A percentile compares a stretch with the other conserved stretches of the same genome.
phyloP scores from a whole-genome alignment of 2,888 invertebrate species.

The Mythimna lalbum region DNA sequence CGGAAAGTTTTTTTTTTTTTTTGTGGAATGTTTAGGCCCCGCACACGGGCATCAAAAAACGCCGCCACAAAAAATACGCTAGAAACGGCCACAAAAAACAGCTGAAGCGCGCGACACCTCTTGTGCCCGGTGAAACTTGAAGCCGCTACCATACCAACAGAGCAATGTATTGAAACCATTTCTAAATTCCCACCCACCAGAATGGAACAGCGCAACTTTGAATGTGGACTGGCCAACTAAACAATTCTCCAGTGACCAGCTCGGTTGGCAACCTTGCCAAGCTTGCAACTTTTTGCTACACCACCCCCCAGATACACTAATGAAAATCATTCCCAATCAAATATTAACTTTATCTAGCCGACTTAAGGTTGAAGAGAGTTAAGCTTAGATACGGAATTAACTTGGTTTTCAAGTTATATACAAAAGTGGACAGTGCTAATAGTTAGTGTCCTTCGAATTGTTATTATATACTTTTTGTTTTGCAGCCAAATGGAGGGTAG shows the following conservation, averaged over 20 bases:
- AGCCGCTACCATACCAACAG: too few relatives aligned
- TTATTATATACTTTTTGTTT: constrained; percentile 82
- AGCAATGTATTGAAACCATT: constrained; percentile 66
- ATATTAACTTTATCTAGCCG: constrained; percentile 22
- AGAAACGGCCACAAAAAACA: too few relatives aligned
- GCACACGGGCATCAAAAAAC: too few relatives aligned
- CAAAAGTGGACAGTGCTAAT: constrained; percentile 84
- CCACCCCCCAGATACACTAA: constrained; percentile 45
- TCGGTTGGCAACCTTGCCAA: constrained; percentile 81
- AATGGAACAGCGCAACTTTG: constrained; percentile 66
- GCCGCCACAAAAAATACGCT: too few relatives aligned
- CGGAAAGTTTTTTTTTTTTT: too few relatives aligned
- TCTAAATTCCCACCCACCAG: constrained; percentile 62
- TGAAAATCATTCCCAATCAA: constrained; percentile 22
- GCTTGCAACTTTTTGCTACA: constrained; percentile 73
- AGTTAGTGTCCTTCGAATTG: constrained; percentile 81
- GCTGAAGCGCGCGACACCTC: too few relatives aligned
- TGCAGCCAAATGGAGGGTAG: constrained; percentile 77
- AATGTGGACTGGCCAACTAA: constrained; percentile 80
- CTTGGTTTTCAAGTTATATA: constrained; percentile 72
- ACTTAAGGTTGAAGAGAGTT: not conserved
- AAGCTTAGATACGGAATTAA: constrained; percentile 21
- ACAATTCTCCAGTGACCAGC: constrained; percentile 85
- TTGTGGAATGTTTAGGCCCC: too few relatives aligned
- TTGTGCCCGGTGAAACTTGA: too few relatives aligned